Percentiles rank a stretch among this genome's conserved stretches.
Evolutionary conservation across 2,888 invertebrate species (phyloP).

Genomic region (Idaea aversata): DNA sequence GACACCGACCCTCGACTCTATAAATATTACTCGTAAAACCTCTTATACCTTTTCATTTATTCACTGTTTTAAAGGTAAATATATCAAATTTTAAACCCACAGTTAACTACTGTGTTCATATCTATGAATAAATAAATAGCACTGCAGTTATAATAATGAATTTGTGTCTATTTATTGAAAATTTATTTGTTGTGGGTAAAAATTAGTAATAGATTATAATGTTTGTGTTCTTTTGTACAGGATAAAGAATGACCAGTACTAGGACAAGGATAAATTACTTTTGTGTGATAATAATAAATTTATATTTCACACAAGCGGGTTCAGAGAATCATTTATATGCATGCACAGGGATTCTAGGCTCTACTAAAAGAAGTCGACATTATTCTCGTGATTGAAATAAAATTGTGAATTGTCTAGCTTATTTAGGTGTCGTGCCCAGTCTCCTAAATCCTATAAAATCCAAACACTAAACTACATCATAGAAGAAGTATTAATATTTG

Average conservation of each 20-base stretch:
- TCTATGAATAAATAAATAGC: slow-evolving; percentile 36
- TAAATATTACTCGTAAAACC: slow-evolving; percentile 8
- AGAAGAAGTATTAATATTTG: slow-evolving; percentile 48
- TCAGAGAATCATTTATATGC: slow-evolving; percentile 44
- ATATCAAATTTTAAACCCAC: slow-evolving; percentile 30
- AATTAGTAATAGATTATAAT: no score
- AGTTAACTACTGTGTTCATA: slow-evolving; percentile 20
- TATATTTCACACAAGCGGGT: slow-evolving; percentile 38
- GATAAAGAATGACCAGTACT: slow-evolving; percentile 38
- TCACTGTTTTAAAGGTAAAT: slow-evolving; percentile 35
- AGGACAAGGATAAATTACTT: slow-evolving; percentile 50
- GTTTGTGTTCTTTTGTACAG: no score
- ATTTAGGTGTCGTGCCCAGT: slow-evolving; percentile 49
- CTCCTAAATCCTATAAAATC: slow-evolving; percentile 60
- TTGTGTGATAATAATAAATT: slow-evolving; percentile 50
- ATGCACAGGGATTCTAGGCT: slow-evolving; percentile 40
- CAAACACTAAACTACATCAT: slow-evolving; percentile 60
- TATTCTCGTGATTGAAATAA: slow-evolving; percentile 5
- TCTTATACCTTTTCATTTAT: slow-evolving; percentile 30
- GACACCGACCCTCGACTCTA: slow-evolving; percentile 27
- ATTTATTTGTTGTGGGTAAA: background rate
- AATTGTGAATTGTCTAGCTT: slow-evolving; percentile 5
- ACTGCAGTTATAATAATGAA: background rate
- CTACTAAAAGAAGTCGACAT: slow-evolving; percentile 19
- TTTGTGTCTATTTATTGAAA: background rate